These are phyloP conservation scores for Erannis defoliaria DNA, from an alignment of 2,888 invertebrate genomes.

Conservation along the genomic window DNA sequence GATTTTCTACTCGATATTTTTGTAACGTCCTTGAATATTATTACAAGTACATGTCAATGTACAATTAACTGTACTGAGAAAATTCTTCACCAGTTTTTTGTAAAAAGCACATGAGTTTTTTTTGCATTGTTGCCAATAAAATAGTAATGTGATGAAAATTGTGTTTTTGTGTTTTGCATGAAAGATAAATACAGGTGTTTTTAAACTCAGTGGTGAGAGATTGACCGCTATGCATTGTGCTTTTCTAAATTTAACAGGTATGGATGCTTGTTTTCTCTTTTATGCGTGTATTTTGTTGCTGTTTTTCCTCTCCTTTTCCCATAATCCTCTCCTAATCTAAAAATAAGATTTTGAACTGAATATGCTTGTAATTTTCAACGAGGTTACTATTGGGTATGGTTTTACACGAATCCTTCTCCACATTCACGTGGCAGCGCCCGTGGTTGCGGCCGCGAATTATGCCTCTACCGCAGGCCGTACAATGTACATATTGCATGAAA, in stretches of 20 bases:
- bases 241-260: constrained; percentile 5
- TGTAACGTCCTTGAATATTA: too few species aligned
- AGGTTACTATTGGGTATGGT: too few species aligned
- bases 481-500: too few species aligned
- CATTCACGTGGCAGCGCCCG: too few species aligned
- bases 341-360: too few species aligned
- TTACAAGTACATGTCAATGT: too few species aligned
- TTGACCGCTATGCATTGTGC: background rate
- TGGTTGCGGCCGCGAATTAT: too few species aligned
- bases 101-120: background rate
- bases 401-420: too few species aligned
- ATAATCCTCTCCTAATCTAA: background rate
- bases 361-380: too few species aligned
- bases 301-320: background rate
- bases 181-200: background rate
- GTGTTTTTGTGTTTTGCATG: constrained; percentile 6
- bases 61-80: too few species aligned
- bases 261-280: background rate
- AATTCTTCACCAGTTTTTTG: background rate
- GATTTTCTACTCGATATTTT: too few species aligned
- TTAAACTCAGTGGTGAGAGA: background rate
- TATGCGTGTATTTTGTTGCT: background rate
- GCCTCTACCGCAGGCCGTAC: too few species aligned
- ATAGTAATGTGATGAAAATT: background rate
- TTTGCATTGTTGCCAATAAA: background rate